phyloP scores from a whole-genome alignment of 2,888 invertebrate genomes.

The Scotopteryx bipunctaria region DNA sequence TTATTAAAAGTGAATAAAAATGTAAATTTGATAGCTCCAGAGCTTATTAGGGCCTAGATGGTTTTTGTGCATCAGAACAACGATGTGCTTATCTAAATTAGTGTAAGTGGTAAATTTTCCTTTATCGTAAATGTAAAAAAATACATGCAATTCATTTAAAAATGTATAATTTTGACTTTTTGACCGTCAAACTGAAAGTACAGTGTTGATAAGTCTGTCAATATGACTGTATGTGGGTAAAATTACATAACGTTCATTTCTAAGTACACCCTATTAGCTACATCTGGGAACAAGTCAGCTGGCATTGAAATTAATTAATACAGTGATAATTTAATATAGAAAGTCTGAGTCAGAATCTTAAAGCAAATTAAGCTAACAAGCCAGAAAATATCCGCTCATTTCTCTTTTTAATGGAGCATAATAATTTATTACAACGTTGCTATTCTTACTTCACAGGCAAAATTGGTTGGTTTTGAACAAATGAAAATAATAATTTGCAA shows the following conservation, averaged over 20 bases:
- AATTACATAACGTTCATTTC: no score
- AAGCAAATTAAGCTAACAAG: conserved; percentile 52
- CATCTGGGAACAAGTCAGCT: background rate
- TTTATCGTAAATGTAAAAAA: conserved; percentile 3
- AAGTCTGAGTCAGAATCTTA: conserved; percentile 43
- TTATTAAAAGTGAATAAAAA: conserved; percentile 37
- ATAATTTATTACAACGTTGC: conserved; percentile 48
- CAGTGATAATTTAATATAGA: conserved; percentile 32
- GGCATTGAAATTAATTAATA: conserved; percentile 13
- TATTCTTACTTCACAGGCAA: conserved; percentile 38
- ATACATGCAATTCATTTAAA: no score
- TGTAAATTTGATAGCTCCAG: conserved; percentile 34
- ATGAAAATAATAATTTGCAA: conserved; percentile 3
- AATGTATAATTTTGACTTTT: no score
- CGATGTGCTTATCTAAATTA: conserved; percentile 20
- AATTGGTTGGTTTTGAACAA: conserved; percentile 13
- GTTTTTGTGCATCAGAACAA: conserved; percentile 19
- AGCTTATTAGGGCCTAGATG: conserved; percentile 28
- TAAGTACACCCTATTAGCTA: background rate
- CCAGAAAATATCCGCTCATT: conserved; percentile 45
- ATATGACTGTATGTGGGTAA: no score
- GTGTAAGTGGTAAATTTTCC: background rate
- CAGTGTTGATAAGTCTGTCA: no score
- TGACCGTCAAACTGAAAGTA: no score
- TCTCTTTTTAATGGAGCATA: conserved; percentile 56